Conservation (phyloP, 2,797 vertebrate species). For the Smutsia temminckii region DNA sequence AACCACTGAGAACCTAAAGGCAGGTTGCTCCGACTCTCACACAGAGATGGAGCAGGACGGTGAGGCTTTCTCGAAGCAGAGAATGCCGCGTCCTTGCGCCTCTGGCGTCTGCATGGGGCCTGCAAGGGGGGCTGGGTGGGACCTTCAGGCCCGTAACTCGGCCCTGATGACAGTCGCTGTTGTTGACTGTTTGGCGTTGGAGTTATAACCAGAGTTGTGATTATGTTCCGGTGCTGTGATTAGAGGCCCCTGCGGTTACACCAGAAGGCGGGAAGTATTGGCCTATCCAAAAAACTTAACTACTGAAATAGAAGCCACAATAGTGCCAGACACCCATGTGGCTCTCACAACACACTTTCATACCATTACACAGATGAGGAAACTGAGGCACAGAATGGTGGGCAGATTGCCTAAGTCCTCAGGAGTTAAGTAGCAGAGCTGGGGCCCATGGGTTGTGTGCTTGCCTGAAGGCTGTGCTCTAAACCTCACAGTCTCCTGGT, state of each 20-base stretch:
- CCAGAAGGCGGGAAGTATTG: not conserved
- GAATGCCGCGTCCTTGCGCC: fast-evolving
- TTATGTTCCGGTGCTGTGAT: slow-evolving; percentile 7
- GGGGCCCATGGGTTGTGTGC: not conserved
- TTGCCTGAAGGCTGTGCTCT: not conserved
- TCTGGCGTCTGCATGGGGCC: not conserved
- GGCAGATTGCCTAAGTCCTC: not conserved
- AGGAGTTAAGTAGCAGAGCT: not conserved
- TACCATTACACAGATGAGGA: not conserved
- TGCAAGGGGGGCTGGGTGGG: not conserved
- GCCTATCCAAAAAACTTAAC: not conserved
- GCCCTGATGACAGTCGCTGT: not conserved
- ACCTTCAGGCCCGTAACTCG: not conserved
- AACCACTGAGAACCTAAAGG: not conserved
- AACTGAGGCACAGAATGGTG: not conserved
- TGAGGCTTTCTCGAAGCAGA: not conserved
- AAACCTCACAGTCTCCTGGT: fast-evolving
- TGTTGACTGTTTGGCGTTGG: slow-evolving; percentile 18
- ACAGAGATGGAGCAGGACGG: not conserved
- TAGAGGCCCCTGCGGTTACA: not conserved
- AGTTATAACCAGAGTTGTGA: slow-evolving; percentile 40
- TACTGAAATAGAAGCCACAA: fast-evolving
- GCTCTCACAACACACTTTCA: fast-evolving
- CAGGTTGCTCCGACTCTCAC: fast-evolving
- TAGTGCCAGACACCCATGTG: fast-evolving